These are phyloP conservation scores for Hemiscyllium ocellatum DNA, from an alignment of 2,113 vertebrate genomes.

Conservation along the genomic window DNA sequence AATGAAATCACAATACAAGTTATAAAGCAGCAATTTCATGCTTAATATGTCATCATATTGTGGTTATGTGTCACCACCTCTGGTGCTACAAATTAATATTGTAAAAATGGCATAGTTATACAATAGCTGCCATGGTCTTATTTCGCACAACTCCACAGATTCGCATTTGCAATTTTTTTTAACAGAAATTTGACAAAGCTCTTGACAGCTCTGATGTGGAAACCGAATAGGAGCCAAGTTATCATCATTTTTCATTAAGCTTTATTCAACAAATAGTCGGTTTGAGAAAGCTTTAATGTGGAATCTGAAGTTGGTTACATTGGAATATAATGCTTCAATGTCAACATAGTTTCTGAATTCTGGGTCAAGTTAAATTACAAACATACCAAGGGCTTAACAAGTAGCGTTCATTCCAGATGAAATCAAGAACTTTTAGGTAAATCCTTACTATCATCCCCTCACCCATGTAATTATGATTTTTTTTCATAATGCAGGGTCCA, in stretches of 20 bases:
- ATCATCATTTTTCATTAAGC: background rate
- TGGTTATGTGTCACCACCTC: constrained; percentile 32
- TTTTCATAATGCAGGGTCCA: background rate
- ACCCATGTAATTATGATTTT: background rate
- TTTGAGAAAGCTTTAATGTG: background rate
- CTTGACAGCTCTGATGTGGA: background rate
- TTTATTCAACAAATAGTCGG: background rate
- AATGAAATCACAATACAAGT: constrained; percentile 35
- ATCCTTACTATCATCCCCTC: background rate
- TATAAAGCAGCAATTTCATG: constrained; percentile 13
- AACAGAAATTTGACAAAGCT: background rate
- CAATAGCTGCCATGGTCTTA: background rate
- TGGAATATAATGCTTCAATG: background rate
- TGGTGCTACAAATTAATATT: constrained; percentile 15
- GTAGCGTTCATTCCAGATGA: background rate
- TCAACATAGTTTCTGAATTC: background rate
- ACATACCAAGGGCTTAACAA: background rate
- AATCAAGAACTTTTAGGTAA: background rate
- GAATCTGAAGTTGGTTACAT: background rate
- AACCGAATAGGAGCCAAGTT: background rate
- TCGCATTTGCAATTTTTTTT: background rate
- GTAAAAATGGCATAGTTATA: background rate
- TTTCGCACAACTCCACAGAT: background rate
- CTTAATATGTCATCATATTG: background rate
- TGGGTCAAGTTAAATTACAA: background rate